Evolutionary conservation across 2,113 vertebrate genomes (phyloP), one percentile per base, ranked within the genome.

Genomic region (Megaleporinus macrocephalus): DNA sequence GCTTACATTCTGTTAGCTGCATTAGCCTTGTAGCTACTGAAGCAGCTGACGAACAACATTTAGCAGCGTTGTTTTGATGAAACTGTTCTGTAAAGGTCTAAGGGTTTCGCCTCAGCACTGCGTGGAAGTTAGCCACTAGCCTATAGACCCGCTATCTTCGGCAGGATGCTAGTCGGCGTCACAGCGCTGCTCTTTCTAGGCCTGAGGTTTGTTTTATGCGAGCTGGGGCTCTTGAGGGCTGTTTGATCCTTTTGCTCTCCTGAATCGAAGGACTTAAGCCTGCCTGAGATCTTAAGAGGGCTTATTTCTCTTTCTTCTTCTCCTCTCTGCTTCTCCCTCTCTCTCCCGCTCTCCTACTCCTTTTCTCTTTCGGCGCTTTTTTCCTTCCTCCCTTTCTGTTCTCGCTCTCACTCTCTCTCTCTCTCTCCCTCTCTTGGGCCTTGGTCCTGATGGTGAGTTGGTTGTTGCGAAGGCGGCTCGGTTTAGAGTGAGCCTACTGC

Each of bases 211-310:
- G 29, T 33, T 68, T 68, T 68, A 53, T 29, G 61, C 62, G 68
- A 51, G 62, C 62, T 57, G 79, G 47, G 51, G 78, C n/a, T 36
- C 82, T 62, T 10, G 15, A 66, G 70, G 69, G 36, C 27, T 57
- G 26, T 75, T 79, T 80, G 57, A 62, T 77, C 27, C 18, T n/a
- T 53, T 73, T 66, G 55, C 61, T 63, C 30, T 57, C n/a, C 63
- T 66, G 29, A 81, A 77, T 29, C 61, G 57, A 62, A 72, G 30
- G n/a, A 61, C 65, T 62, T 22, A 74, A 76, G 55, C 63, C 51
- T 20, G 18, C 5, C 63, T 49, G 41, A 49, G 53, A 44, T 44
- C 27, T 36, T 44, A 62, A 13, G 57, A 27, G 26, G 30, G 20
- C 55, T 16, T 59, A 22, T 59, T 61, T 55, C 5, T 0, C 12